Evolutionary conservation across 1,140 invertebrate genomes (phyloP).

Genomic region (Brachystomella parvula): DNA sequence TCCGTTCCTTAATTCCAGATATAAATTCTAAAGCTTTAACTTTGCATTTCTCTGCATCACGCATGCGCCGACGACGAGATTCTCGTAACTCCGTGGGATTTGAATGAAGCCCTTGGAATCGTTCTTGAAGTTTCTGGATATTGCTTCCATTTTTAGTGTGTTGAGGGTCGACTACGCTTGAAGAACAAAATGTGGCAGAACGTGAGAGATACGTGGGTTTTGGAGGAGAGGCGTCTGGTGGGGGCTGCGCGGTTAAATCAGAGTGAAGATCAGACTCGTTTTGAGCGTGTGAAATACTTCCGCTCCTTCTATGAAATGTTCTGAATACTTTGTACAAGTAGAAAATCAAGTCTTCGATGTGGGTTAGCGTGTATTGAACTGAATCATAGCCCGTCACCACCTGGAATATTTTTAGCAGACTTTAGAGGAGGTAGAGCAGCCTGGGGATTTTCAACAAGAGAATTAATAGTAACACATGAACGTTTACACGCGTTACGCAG

Average conservation of each 20-base stretch:
- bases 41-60: conserved; percentile 22
- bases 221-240: neutral
- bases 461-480: no score
- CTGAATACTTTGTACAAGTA: neutral
- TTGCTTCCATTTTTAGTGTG: neutral
- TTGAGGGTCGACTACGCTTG: neutral
- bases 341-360: neutral
- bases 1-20: neutral
- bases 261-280: no score
- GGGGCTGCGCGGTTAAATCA: neutral
- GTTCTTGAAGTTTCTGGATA: conserved; percentile 3
- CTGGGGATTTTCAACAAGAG: no score
- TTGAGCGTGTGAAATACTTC: conserved; percentile 10
- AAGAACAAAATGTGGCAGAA: neutral
- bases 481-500: no score
- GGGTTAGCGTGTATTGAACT: conserved; percentile 1
- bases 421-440: no score
- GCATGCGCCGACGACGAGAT: conserved; percentile 3
- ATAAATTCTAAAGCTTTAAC: conserved; percentile 14
- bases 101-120: conserved; percentile 6
- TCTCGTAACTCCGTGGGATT: conserved; percentile 3
- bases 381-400: neutral
- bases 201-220: neutral
- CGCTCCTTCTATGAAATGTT: conserved; percentile 9
- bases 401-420: neutral